A percentile compares a stretch with the other conserved stretches of the same genome.
Evolutionary conservation across 2,113 vertebrate genomes (phyloP).

Genomic region (Entelurus aequoreus): DNA sequence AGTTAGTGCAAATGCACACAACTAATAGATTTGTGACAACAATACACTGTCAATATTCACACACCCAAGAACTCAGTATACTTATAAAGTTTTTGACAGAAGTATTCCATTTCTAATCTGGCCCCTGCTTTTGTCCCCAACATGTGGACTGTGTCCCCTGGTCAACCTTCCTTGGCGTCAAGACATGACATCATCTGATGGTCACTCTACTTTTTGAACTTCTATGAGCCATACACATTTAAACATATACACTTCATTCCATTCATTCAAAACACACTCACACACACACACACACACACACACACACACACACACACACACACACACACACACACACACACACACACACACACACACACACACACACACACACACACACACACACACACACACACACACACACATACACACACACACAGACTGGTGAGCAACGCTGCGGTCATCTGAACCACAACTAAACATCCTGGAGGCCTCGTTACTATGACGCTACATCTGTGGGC

Average conservation of each 20-base stretch:
- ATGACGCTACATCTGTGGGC: conserved; percentile 43
- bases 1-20: too few species aligned
- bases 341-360: conserved; percentile 13
- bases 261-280: conserved; percentile 14
- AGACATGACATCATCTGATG: too few species aligned
- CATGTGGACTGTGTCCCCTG: not conserved
- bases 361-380: conserved; percentile 13
- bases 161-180: too few species aligned
- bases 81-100: too few species aligned
- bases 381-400: conserved; percentile 14
- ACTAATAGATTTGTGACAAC: too few species aligned
- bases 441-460: conserved; percentile 39
- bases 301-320: conserved; percentile 15
- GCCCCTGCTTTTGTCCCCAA: not conserved
- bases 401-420: conserved; percentile 14
- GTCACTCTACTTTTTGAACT: not conserved
- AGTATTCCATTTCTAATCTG: not conserved
- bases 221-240: conserved; percentile 16
- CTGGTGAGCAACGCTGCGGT: conserved; percentile 32
- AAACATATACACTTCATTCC: conserved; percentile 36
- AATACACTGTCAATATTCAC: too few species aligned
- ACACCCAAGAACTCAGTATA: too few species aligned
- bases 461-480: conserved; percentile 45
- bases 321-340: conserved; percentile 14
- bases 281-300: conserved; percentile 13